Conservation (phyloP, 1,140 invertebrate species). For the Trichonephila clavipes region DNA sequence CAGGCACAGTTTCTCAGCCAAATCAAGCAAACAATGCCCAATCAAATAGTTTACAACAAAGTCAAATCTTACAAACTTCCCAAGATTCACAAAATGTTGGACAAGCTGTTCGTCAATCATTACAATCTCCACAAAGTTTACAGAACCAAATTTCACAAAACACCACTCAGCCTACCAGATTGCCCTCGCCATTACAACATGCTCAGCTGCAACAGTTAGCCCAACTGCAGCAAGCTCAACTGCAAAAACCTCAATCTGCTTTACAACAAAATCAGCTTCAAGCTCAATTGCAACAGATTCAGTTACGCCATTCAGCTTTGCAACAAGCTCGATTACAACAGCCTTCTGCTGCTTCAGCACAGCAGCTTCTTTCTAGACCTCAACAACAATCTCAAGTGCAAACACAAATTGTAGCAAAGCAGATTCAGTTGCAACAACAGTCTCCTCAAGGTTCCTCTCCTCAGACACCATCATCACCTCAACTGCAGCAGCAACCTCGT, state of each 20-base stretch:
- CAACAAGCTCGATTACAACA: slow-evolving; percentile 69
- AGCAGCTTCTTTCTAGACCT: slow-evolving; percentile 15
- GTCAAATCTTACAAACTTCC: slow-evolving; percentile 35
- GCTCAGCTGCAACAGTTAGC: slow-evolving; percentile 59
- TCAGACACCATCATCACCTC: slow-evolving; percentile 59
- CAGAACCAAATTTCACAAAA: slow-evolving; percentile 22
- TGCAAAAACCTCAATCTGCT: slow-evolving; percentile 56
- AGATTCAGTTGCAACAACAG: slow-evolving; percentile 61
- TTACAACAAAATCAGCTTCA: slow-evolving; percentile 68
- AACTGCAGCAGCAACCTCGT: slow-evolving; percentile 81
- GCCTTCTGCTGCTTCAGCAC: neutral
- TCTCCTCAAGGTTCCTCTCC: slow-evolving; percentile 21
- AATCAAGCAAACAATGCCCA: neutral
- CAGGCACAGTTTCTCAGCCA: slow-evolving; percentile 26
- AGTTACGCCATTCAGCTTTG: slow-evolving; percentile 57
- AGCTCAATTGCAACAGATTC: slow-evolving; percentile 54
- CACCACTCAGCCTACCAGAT: slow-evolving; percentile 2
- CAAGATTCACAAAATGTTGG: slow-evolving; percentile 36
- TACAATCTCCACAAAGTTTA: slow-evolving; percentile 31
- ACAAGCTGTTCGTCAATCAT: neutral
- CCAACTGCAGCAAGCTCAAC: slow-evolving; percentile 53
- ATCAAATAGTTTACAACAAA: slow-evolving; percentile 43
- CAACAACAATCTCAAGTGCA: slow-evolving; percentile 42
- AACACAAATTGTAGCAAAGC: slow-evolving; percentile 55
- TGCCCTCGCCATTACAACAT: slow-evolving; percentile 48